Percentiles rank a stretch among this genome's conserved stretches.
phyloP scores from a whole-genome alignment of 2,888 invertebrate genomes.

The Tipula helvola region DNA sequence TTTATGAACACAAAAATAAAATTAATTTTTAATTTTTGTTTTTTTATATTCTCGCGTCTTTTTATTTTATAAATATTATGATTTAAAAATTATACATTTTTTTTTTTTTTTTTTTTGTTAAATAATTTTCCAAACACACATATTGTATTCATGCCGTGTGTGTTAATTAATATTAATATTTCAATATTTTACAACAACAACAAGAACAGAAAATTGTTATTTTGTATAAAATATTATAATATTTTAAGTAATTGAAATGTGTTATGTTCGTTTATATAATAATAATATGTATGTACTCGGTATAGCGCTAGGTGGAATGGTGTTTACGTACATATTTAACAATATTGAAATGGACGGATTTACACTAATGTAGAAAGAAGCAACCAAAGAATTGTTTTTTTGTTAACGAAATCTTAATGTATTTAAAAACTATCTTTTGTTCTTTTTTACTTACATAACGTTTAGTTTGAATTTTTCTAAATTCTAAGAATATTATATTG shows the following conservation, averaged over 20 bases:
- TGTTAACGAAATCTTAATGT: neutral
- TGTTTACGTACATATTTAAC: neutral
- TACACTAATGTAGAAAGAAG: neutral
- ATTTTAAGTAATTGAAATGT: neutral
- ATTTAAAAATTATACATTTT: neutral
- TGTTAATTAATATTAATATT: neutral
- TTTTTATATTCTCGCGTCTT: neutral
- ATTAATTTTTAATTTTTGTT: neutral
- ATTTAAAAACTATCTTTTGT: neutral
- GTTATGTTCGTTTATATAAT: neutral
- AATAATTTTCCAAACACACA: neutral
- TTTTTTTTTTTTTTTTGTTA: neutral
- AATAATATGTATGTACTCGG: neutral
- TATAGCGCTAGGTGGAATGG: neutral
- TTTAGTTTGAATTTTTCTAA: neutral
- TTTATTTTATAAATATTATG: constrained; percentile 4
- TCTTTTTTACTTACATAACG: neutral
- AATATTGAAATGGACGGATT: neutral
- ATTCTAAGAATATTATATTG: neutral
- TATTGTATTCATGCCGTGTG: neutral
- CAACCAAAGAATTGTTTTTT: neutral
- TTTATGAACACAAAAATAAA: neutral
- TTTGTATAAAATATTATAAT: neutral
- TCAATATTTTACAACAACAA: neutral
- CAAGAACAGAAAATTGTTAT: neutral